phyloP scores from a whole-genome alignment of 1,140 invertebrate species.

The Phthorimaea operculella region DNA sequence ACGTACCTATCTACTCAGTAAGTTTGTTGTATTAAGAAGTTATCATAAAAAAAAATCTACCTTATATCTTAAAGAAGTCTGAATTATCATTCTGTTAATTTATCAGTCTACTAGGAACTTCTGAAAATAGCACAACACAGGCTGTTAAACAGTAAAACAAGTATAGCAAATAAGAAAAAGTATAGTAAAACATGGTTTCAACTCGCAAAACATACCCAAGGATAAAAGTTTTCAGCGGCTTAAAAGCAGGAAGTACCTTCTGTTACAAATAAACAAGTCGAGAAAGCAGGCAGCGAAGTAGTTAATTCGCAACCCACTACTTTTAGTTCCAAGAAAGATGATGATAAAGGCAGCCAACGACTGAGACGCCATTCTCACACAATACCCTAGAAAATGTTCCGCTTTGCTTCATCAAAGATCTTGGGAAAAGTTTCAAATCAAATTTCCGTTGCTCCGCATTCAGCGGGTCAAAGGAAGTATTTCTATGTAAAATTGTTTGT shows the following conservation, averaged over 20 bases:
- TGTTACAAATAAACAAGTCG: neutral
- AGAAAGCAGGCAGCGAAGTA: neutral
- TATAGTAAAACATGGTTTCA: neutral
- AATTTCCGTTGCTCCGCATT: slow-evolving; percentile 1
- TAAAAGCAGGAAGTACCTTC: neutral
- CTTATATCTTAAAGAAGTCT: too few relatives aligned
- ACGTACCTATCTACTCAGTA: too few relatives aligned
- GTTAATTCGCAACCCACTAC: neutral
- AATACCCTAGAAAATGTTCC: slow-evolving; percentile 5
- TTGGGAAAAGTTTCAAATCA: slow-evolving; percentile 6
- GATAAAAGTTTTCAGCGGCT: neutral
- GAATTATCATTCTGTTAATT: too few relatives aligned
- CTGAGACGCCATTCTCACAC: slow-evolving; percentile 2
- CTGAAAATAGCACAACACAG: too few relatives aligned
- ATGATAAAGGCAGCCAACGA: neutral
- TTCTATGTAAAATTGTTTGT: slow-evolving; percentile 7
- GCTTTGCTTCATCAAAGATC: slow-evolving; percentile 8
- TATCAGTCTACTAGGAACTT: too few relatives aligned
- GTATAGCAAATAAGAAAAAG: too few relatives aligned
- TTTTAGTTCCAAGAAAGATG: neutral
- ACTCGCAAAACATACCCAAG: neutral
- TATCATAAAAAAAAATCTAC: too few relatives aligned
- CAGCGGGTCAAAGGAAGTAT: slow-evolving; percentile 4
- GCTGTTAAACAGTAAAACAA: too few relatives aligned
- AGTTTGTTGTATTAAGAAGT: too few relatives aligned